Conservation (phyloP, 92 coral and sea anemone species). For the Epizoanthus illoricatus region DNA sequence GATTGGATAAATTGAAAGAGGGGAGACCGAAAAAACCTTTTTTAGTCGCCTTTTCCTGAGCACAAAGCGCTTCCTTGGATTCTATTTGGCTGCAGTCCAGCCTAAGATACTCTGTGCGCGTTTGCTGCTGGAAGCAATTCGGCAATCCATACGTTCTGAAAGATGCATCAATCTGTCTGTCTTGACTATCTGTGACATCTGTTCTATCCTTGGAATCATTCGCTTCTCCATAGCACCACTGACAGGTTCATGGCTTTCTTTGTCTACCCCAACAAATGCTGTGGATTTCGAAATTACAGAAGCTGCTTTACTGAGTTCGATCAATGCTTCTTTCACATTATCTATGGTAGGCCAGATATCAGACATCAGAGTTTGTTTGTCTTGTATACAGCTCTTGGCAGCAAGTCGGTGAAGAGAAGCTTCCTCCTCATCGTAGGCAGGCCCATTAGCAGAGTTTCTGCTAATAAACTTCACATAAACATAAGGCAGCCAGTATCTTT, state of each 20-base stretch:
- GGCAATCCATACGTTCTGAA: neutral
- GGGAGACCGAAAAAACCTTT: neutral
- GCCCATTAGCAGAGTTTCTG: neutral
- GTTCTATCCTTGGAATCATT: neutral
- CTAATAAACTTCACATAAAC: too few species aligned
- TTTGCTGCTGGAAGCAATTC: too few species aligned
- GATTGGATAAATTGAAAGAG: neutral
- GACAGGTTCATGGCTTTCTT: conserved; percentile 55
- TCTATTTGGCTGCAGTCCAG: neutral
- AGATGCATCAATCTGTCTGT: too few species aligned
- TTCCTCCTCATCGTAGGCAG: neutral
- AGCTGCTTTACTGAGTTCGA: conserved; percentile 63
- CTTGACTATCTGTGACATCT: too few species aligned
- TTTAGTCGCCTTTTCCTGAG: neutral
- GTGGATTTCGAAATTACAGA: conserved; percentile 64
- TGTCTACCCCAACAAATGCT: conserved; percentile 75
- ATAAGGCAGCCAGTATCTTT: too few species aligned
- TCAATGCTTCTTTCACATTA: conserved; percentile 38
- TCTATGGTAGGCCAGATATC: neutral
- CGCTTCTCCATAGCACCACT: conserved; percentile 39
- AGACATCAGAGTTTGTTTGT: neutral
- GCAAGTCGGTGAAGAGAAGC: neutral
- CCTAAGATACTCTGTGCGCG: too few species aligned
- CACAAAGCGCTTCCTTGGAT: too few species aligned
- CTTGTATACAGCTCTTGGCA: conserved; percentile 1